phyloP scores from a whole-genome alignment of 2,113 vertebrate genomes.

The Oryzias javanicus region DNA sequence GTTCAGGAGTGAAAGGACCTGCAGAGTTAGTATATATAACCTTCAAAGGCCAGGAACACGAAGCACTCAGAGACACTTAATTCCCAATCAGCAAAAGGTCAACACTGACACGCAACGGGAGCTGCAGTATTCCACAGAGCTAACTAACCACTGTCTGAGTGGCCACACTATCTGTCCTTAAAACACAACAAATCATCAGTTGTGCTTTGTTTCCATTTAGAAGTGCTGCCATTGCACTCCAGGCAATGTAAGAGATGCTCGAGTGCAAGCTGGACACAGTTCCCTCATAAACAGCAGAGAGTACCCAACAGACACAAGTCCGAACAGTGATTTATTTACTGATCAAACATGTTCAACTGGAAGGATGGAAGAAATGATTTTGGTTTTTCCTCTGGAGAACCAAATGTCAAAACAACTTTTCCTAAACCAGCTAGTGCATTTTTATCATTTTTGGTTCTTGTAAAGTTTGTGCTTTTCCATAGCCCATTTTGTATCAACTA shows the following conservation, averaged over 20 bases:
- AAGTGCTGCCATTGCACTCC: constrained; percentile 16
- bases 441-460: too few species aligned
- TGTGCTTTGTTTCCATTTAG: background rate
- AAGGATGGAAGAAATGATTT: too few species aligned
- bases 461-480: too few species aligned
- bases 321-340: too few species aligned
- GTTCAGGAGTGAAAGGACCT: constrained; percentile 32
- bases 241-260: background rate
- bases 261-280: constrained; percentile 4
- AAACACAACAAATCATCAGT: constrained; percentile 26
- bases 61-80: constrained; percentile 51
- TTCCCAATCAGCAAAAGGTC: constrained; percentile 69
- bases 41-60: constrained; percentile 55
- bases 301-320: background rate
- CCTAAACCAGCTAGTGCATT: too few species aligned
- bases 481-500: too few species aligned
- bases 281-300: background rate
- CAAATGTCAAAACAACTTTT: too few species aligned
- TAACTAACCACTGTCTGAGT: constrained; percentile 37
- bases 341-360: too few species aligned
- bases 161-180: constrained; percentile 22
- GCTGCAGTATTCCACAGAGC: constrained; percentile 32
- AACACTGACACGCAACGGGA: constrained; percentile 37
- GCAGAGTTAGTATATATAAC: constrained; percentile 37
- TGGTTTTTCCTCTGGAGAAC: too few species aligned